Evolutionary conservation across 2,888 invertebrate genomes (phyloP).

Genomic region (Tinea trinotella): DNA sequence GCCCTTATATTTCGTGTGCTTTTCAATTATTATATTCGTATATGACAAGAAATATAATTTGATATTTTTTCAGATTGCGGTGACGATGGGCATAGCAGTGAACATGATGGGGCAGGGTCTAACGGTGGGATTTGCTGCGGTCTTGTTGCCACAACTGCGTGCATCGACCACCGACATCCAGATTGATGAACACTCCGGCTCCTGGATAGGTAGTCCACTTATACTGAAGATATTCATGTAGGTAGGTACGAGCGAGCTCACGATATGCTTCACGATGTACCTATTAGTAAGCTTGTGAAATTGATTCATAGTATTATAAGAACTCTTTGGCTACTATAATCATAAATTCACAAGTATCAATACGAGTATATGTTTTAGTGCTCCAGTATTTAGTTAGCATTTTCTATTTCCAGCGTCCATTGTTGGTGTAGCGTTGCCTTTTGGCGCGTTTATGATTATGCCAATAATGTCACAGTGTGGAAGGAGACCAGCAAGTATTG

Average conservation of each 20-base stretch:
- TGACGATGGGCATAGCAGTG: conserved; percentile 5
- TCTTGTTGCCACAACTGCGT: conserved; percentile 8
- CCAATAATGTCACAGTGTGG: conserved; percentile 64
- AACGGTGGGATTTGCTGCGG: conserved; percentile 11
- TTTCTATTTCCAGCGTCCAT: conserved; percentile 40
- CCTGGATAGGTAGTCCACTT: conserved; percentile 17
- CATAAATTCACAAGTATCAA: too few species aligned
- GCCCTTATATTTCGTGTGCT: too few species aligned
- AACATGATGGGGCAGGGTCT: conserved; percentile 19
- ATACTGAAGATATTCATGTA: conserved; percentile 5
- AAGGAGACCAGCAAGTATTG: conserved; percentile 54
- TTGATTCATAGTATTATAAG: too few species aligned
- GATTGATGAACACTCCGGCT: conserved; percentile 10
- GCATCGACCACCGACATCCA: background rate
- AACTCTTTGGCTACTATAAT: too few species aligned
- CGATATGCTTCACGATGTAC: conserved; percentile 3
- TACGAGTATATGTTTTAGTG: too few species aligned
- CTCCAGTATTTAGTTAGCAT: too few species aligned
- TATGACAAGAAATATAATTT: too few species aligned
- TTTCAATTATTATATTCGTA: too few species aligned
- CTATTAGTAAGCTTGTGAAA: background rate
- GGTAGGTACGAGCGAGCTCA: conserved; percentile 1
- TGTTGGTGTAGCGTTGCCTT: conserved; percentile 41
- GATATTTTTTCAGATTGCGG: background rate
- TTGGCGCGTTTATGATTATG: conserved; percentile 42